Evolutionary conservation across 2,888 invertebrate genomes (phyloP).

Genomic region (Sphaerophoria rueppellii): DNA sequence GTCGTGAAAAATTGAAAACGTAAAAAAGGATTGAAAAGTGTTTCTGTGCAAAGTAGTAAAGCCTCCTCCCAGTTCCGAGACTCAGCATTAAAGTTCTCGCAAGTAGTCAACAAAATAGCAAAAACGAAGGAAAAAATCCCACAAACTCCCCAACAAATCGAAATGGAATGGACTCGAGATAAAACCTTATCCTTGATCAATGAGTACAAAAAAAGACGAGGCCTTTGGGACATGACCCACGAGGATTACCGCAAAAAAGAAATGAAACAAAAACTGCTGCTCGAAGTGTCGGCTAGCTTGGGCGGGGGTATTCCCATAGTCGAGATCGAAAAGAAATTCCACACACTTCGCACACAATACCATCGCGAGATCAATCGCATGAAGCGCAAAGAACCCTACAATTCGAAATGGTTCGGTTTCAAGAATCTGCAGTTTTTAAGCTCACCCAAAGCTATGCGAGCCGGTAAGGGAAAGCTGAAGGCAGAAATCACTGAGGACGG

Average conservation of each 20-base stretch:
- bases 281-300: constrained; percentile 79
- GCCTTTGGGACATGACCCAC: constrained; percentile 82
- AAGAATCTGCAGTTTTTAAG: constrained; percentile 85
- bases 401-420: constrained; percentile 84
- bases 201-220: constrained; percentile 80
- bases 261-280: constrained; percentile 79
- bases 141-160: constrained; percentile 54
- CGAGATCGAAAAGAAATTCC: constrained; percentile 85
- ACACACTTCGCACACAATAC: constrained; percentile 85
- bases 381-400: constrained; percentile 84
- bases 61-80: background rate
- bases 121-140: background rate
- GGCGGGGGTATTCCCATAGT: constrained; percentile 80
- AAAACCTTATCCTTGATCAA: constrained; percentile 80
- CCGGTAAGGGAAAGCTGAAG: constrained; percentile 79
- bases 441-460: constrained; percentile 83
- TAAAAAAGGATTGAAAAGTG: background rate
- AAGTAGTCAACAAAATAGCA: background rate
- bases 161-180: constrained; percentile 82
- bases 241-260: constrained; percentile 82
- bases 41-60: background rate
- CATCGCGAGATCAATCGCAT: constrained; percentile 85
- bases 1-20: background rate
- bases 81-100: background rate
- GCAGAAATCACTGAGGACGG: constrained; percentile 79